These are phyloP conservation scores for Drosophila ustulata DNA, from an alignment of 2,888 invertebrate genomes.

Conservation along the genomic window DNA sequence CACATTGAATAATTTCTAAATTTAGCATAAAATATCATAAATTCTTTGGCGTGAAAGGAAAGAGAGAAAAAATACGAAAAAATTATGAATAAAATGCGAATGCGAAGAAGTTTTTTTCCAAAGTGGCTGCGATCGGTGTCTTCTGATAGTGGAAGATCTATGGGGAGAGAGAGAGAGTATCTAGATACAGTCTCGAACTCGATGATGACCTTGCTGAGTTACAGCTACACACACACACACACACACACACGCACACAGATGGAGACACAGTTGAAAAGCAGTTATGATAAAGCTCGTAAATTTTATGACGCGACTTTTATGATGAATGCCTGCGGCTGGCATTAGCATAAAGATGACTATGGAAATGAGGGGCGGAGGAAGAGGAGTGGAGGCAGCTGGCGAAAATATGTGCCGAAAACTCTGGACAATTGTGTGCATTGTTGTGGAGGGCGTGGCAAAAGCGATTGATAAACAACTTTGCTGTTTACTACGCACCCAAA, in stretches of 20 bases:
- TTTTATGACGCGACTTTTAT: conserved; percentile 53
- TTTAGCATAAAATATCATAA: conserved; percentile 63
- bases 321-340: conserved; percentile 42
- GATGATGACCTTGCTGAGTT: conserved; percentile 38
- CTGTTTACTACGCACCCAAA: conserved; percentile 21
- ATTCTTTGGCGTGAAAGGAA: conserved; percentile 56
- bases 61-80: conserved; percentile 39
- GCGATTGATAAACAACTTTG: conserved; percentile 37
- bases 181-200: conserved; percentile 1
- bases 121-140: not conserved
- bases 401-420: conserved; percentile 24
- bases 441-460: conserved; percentile 41
- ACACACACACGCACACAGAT: conserved; percentile 5
- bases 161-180: not conserved
- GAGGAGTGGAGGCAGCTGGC: conserved; percentile 2
- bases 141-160: conserved; percentile 6
- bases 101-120: conserved; percentile 3
- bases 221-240: conserved; percentile 15
- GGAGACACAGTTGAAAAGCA: conserved; percentile 21
- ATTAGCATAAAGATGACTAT: conserved; percentile 52
- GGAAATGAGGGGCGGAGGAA: conserved; percentile 1
- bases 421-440: conserved; percentile 37
- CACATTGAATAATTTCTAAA: conserved; percentile 77
- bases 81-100: conserved; percentile 38
- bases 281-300: conserved; percentile 41